phyloP scores from a whole-genome alignment of 2,797 vertebrate genomes.

The Phoeniculus purpureus region DNA sequence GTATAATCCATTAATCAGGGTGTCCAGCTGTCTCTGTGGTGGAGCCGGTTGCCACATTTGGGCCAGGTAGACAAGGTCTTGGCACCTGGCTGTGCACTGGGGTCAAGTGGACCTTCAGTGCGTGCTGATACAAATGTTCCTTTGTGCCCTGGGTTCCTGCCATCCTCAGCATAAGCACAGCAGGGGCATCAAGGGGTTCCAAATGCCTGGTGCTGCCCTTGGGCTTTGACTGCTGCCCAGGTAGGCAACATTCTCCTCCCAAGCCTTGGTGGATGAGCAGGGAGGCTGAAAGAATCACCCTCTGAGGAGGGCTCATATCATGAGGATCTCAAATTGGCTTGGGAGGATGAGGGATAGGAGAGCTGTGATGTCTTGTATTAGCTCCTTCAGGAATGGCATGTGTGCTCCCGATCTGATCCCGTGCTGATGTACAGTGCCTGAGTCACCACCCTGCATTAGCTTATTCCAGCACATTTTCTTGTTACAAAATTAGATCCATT shows the following conservation, averaged over 20 bases:
- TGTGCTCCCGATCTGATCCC: accelerated
- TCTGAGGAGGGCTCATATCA: neutral
- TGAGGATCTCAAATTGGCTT: neutral
- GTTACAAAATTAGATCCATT: constrained; percentile 36
- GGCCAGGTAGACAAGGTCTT: neutral
- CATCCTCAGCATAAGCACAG: neutral
- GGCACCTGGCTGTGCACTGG: accelerated
- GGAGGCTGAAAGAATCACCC: neutral
- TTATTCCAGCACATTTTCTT: constrained; percentile 27
- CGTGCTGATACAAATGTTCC: neutral
- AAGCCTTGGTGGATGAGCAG: neutral
- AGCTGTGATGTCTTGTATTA: neutral
- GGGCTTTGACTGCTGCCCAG: neutral
- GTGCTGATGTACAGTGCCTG: neutral
- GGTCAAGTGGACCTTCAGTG: neutral
- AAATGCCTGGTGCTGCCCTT: neutral
- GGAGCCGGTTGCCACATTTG: neutral
- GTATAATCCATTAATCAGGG: neutral
- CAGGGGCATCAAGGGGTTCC: neutral
- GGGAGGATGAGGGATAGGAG: neutral
- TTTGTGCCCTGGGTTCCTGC: accelerated
- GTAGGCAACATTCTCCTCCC: accelerated
- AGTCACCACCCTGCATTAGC: constrained; percentile 37
- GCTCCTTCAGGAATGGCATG: neutral
- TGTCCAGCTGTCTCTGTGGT: neutral